These are phyloP conservation scores for Centroberyx gerrardi DNA, from an alignment of 2,797 vertebrate genomes.

Conservation along the genomic window DNA sequence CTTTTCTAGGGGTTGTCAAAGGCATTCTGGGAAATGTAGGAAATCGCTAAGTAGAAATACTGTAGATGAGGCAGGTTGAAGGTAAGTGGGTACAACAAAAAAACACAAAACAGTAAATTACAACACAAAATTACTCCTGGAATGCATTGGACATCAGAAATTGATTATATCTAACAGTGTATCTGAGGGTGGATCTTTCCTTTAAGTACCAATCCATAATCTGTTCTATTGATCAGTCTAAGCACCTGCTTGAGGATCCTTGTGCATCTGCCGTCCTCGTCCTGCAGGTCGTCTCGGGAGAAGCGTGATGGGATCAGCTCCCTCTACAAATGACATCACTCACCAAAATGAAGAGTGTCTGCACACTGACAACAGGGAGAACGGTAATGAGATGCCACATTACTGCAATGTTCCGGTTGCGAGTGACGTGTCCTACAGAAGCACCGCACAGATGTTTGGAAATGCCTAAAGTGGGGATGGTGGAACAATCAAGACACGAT, in stretches of 20 bases:
- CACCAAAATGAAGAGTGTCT: conserved; percentile 54
- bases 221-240: conserved; percentile 31
- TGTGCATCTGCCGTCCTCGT: conserved; percentile 40
- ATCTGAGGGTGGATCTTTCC: too few relatives aligned
- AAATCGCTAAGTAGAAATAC: too few relatives aligned
- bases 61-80: too few relatives aligned
- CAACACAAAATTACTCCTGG: conserved; percentile 50
- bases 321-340: conserved; percentile 21
- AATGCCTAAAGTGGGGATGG: background rate
- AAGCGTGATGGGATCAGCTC: background rate
- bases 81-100: too few relatives aligned
- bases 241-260: conserved; percentile 54
- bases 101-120: conserved; percentile 36
- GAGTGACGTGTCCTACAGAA: conserved; percentile 30
- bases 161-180: conserved; percentile 42
- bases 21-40: too few relatives aligned
- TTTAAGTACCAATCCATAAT: too few relatives aligned
- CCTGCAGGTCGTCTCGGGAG: conserved; percentile 25
- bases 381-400: conserved; percentile 57
- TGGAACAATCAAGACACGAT: background rate
- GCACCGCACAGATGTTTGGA: conserved; percentile 47
- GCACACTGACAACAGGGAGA: conserved; percentile 15
- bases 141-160: conserved; percentile 37
- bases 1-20: too few relatives aligned
- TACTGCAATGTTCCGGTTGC: conserved; percentile 44